Evolutionary conservation across 2,113 vertebrate genomes (phyloP).

Genomic region (Sinocyclocheilus anshuiensis): DNA sequence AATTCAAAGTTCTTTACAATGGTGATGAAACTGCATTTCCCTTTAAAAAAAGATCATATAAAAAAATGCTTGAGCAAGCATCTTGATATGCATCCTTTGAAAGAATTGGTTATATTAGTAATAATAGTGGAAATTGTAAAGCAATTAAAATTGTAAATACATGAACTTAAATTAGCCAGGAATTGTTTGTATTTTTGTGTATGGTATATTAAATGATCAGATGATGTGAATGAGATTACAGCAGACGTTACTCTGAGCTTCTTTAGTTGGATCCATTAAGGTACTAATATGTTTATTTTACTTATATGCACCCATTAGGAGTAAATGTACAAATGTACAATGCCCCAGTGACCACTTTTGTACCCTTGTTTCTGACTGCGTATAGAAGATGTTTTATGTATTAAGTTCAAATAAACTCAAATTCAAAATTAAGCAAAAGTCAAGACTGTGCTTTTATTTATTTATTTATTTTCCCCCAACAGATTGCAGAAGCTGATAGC

Average conservation of each 20-base stretch:
- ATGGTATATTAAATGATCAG: constrained; percentile 53
- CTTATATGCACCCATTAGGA: too few relatives aligned
- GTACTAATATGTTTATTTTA: too few relatives aligned
- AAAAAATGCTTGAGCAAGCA: neutral
- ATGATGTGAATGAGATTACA: constrained; percentile 73
- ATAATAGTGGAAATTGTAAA: neutral
- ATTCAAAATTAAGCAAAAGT: neutral
- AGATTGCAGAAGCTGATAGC: constrained; percentile 94
- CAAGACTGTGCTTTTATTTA: constrained; percentile 49
- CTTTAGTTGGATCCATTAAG: constrained; percentile 58
- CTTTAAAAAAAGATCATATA: neutral
- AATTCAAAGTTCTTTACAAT: neutral
- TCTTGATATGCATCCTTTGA: neutral
- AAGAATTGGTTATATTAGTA: neutral
- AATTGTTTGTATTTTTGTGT: neutral
- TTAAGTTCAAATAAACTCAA: neutral
- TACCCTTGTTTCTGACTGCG: too few relatives aligned
- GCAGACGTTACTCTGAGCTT: constrained; percentile 63
- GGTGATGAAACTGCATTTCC: neutral
- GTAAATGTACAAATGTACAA: too few relatives aligned
- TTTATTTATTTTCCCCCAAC: constrained; percentile 40
- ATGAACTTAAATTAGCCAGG: neutral
- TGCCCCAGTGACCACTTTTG: too few relatives aligned
- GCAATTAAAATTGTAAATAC: neutral
- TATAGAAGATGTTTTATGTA: neutral